These are phyloP conservation scores for Polypterus bichir DNA, from an alignment of 2,113 vertebrate genomes.

Conservation along the genomic window DNA sequence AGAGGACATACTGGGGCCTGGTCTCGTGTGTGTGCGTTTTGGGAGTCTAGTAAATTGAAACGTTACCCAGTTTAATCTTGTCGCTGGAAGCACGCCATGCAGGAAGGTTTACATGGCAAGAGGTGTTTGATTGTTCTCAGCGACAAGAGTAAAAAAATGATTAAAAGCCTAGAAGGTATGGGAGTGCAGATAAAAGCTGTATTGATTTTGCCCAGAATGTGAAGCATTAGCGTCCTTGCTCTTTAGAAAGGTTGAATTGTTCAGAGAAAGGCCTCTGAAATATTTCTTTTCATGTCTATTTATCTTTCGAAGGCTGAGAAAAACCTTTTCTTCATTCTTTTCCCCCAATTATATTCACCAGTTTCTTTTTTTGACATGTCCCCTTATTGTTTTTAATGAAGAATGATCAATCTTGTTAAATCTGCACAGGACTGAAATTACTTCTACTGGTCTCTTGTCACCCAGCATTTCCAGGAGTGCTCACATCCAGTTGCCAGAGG, in stretches of 20 bases:
- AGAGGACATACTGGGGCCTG: slow-evolving; percentile 8
- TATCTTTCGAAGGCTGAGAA: too few species aligned
- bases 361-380: slow-evolving; percentile 3
- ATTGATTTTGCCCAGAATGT: slow-evolving; percentile 17
- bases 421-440: too few species aligned
- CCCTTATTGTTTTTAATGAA: not conserved
- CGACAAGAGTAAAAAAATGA: slow-evolving; percentile 18
- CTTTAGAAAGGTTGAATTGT: slow-evolving; percentile 7
- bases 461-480: too few species aligned
- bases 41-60: slow-evolving; percentile 20
- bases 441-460: too few species aligned
- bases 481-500: too few species aligned
- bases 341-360: not conserved
- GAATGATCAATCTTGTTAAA: too few species aligned
- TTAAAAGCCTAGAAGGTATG: slow-evolving; percentile 17
- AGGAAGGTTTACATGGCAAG: slow-evolving; percentile 15
- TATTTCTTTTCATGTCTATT: not conserved
- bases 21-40: slow-evolving; percentile 5
- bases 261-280: slow-evolving; percentile 8
- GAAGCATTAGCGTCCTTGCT: slow-evolving; percentile 7
- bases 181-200: slow-evolving; percentile 16
- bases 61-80: slow-evolving; percentile 20
- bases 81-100: slow-evolving; percentile 13
- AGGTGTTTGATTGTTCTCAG: slow-evolving; percentile 13
- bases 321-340: not conserved